phyloP scores from a whole-genome alignment of 2,888 invertebrate genomes.

The Cataglyphis rosenhaueri region DNA sequence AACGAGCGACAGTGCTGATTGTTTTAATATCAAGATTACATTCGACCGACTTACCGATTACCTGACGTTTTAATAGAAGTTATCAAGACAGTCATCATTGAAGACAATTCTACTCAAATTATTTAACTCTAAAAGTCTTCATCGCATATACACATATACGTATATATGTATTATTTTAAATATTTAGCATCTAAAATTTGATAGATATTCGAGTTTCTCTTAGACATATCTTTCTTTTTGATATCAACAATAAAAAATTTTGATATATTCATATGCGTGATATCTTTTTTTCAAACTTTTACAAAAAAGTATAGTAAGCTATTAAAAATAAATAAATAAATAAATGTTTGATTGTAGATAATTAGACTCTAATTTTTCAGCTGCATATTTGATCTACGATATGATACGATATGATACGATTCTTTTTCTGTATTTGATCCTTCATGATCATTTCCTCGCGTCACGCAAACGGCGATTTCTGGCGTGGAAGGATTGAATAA shows the following conservation, averaged over 20 bases:
- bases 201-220: not conserved
- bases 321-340: not conserved
- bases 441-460: not conserved
- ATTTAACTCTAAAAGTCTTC: not conserved
- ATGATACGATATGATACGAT: not conserved
- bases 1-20: conserved; percentile 22
- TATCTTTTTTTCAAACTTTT: not conserved
- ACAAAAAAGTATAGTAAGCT: not conserved
- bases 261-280: not conserved
- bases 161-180: not conserved
- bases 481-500: conserved; percentile 11
- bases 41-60: not conserved
- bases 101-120: not conserved
- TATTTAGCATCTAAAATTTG: not conserved
- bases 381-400: not conserved
- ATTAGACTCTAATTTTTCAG: not conserved
- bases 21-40: conserved; percentile 9
- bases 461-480: conserved; percentile 20
- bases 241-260: not conserved
- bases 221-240: not conserved
- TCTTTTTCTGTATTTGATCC: not conserved
- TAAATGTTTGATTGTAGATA: not conserved
- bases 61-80: not conserved
- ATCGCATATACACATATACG: not conserved
- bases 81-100: not conserved